These are phyloP conservation scores for Corythaixoides concolor DNA, from an alignment of 2,113 vertebrate species.

Conservation along the genomic window DNA sequence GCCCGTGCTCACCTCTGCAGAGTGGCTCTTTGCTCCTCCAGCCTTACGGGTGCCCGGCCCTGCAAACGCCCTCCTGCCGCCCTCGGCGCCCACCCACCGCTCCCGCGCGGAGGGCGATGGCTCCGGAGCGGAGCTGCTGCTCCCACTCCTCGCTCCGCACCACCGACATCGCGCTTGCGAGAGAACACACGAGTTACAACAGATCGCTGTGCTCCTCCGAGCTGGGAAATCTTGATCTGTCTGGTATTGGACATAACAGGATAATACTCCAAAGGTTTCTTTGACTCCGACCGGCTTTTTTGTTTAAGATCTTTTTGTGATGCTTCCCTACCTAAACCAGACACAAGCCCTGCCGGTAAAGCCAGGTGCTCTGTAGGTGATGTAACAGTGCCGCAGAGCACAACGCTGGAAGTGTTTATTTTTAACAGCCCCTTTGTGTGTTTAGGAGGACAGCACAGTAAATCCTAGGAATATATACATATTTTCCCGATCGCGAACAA, in stretches of 20 bases:
- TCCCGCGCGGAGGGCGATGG: too few species aligned
- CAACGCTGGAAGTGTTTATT: neutral
- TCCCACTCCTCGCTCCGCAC: too few species aligned
- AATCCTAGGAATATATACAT: neutral
- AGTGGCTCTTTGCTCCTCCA: too few species aligned
- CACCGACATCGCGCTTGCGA: too few species aligned
- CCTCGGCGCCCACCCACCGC: too few species aligned
- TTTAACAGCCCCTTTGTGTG: neutral
- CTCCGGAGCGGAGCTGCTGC: neutral
- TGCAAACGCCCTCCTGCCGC: too few species aligned
- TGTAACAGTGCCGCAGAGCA: accelerated
- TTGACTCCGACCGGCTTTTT: neutral
- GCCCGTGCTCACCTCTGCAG: too few species aligned
- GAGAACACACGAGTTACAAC: neutral
- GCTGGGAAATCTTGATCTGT: neutral
- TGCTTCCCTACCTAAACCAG: neutral
- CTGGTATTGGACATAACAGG: neutral
- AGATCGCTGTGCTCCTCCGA: neutral
- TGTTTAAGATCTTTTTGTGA: neutral
- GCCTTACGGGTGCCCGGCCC: too few species aligned
- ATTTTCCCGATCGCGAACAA: neutral
- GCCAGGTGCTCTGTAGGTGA: neutral
- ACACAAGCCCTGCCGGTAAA: neutral
- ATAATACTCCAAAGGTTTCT: neutral
- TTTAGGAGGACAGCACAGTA: neutral